These are phyloP conservation scores for Parauchenoglanis ngamensis DNA, from an alignment of 2,797 vertebrate species.

Conservation along the genomic window DNA sequence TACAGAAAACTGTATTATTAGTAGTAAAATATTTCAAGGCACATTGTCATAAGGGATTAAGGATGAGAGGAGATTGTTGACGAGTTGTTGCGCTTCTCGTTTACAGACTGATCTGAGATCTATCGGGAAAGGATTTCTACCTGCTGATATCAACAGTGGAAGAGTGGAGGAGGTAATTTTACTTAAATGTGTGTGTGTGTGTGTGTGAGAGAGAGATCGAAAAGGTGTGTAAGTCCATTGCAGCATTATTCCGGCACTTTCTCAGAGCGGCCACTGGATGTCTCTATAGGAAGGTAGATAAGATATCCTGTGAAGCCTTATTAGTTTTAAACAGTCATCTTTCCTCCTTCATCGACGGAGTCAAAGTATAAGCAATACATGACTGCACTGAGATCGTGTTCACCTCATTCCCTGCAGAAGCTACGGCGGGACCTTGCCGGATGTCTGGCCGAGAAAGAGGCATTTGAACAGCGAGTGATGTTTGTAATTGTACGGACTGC, in stretches of 20 bases:
- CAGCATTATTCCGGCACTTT: conserved; percentile 51
- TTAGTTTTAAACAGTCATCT: not conserved
- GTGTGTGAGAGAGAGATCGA: not conserved
- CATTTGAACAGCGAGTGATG: not conserved
- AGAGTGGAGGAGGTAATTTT: conserved; percentile 88
- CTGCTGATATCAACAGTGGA: conserved; percentile 92
- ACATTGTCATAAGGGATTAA: not conserved
- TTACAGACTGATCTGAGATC: conserved; percentile 92
- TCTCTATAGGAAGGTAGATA: conserved; percentile 42
- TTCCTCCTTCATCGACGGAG: not conserved
- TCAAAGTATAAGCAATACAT: not conserved
- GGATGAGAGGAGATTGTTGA: not conserved
- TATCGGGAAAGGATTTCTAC: conserved; percentile 88
- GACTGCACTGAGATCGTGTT: not conserved
- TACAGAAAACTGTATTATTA: not conserved
- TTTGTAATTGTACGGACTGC: not conserved
- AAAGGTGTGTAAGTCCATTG: conserved; percentile 64
- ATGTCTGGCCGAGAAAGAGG: not conserved
- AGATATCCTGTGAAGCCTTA: not conserved
- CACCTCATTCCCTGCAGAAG: not conserved
- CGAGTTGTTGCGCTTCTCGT: conserved; percentile 28
- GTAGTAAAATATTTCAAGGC: not conserved
- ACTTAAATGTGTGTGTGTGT: not conserved
- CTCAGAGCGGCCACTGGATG: conserved; percentile 67
- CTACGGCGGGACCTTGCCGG: too few species aligned